Evolutionary conservation across 2,797 vertebrate genomes (phyloP), one percentile per base, ranked within the genome.

Genomic region (Helarctos malayanus): DNA sequence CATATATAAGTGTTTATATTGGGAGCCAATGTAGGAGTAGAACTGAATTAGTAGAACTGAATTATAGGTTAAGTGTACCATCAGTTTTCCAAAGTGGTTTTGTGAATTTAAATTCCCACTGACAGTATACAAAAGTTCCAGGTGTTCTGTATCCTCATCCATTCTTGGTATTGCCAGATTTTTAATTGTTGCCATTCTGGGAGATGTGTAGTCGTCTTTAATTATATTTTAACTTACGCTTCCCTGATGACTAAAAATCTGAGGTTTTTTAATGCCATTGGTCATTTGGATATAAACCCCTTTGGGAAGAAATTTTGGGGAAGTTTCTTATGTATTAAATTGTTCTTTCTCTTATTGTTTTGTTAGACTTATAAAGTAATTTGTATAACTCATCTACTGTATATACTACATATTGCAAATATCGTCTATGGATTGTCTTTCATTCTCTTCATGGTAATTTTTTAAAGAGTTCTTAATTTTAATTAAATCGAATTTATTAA

Each of bases 201-300:
- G 68, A 81, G 32, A 49, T 21, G 11, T 45, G 4, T 27, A 81
- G 25, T n/a, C 61, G 21, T 18, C 69, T 16, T 3, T 32, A 15
- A 35, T 63, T 2, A 49, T 91, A 71, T 69, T 91, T 89, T 76
- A 61, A 94, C 14, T 95, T 84, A 41, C 19, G 29, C 78, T 96
- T 52, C 45, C 47, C 56, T 45, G 5, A 79, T 76, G 38, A 68
- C 56, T 89, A 49, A 68, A 59, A 88, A 32, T 29, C 11, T 82
- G 56, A 65, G 5, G 7, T 45, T 95, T 45, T 49, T 57, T 23
- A 63, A 80, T 52, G 8, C 7, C 73, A 41, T 61, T 87, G 27
- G n/a, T 52, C 59, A 87, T 73, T 82, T 83, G 23, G 41, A 65
- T 71, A 90, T 16, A 59, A 13, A 59, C 12, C 52, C 27, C n/a